These are phyloP conservation scores for Cherax destructor DNA, from an alignment of 1,140 invertebrate species.

Conservation along the genomic window DNA sequence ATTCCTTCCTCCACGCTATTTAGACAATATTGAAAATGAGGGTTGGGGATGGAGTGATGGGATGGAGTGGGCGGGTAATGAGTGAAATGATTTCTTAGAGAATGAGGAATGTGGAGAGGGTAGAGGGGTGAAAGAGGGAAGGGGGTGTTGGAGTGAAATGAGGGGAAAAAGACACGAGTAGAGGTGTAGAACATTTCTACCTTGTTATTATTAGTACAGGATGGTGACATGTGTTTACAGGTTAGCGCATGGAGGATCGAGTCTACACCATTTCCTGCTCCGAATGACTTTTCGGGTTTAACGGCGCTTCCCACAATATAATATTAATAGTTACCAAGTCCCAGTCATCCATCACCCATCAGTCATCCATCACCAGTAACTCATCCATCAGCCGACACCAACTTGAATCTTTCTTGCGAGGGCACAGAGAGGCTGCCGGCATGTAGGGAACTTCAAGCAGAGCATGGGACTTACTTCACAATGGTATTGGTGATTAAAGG, in stretches of 20 bases:
- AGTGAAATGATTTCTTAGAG: too few relatives aligned
- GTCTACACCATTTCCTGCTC: too few relatives aligned
- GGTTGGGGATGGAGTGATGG: too few relatives aligned
- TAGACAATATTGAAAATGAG: too few relatives aligned
- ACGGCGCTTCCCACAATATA: too few relatives aligned
- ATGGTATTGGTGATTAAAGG: constrained; percentile 22
- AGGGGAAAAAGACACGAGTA: neutral
- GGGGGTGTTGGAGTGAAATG: neutral
- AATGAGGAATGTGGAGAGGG: neutral
- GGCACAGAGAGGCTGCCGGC: constrained; percentile 5
- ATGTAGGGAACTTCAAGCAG: neutral
- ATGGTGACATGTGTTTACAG: too few relatives aligned
- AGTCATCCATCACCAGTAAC: constrained; percentile 47
- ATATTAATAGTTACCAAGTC: constrained; percentile 5
- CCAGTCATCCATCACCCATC: constrained; percentile 35
- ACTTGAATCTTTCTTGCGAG: constrained; percentile 11
- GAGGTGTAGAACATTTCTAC: too few relatives aligned
- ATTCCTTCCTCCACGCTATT: too few relatives aligned
- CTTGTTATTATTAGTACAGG: too few relatives aligned
- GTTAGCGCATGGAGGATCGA: too few relatives aligned
- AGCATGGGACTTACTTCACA: neutral
- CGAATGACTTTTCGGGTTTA: too few relatives aligned
- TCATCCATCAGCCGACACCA: constrained; percentile 19
- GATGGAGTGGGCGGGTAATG: too few relatives aligned
- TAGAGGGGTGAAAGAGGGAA: neutral